A percentile compares a stretch with the other conserved stretches of the same genome.
Conservation (phyloP, 2,888 invertebrate species). For the Pollenia griseotomentosa region DNA sequence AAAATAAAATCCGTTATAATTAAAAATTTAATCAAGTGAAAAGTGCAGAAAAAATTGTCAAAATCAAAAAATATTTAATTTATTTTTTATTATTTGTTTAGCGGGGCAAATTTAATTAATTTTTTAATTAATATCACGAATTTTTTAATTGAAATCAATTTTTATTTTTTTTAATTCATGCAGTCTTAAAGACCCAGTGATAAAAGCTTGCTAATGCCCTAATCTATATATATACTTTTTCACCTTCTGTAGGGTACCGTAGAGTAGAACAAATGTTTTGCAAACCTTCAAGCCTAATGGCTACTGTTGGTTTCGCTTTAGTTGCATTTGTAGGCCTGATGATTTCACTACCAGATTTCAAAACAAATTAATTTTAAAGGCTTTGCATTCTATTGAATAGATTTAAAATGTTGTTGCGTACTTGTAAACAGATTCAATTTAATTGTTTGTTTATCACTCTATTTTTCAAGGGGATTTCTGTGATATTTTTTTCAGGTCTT, state of each 20-base stretch:
- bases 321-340: not conserved
- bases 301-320: conserved; percentile 47
- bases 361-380: conserved; percentile 55
- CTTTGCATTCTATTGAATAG: conserved; percentile 1
- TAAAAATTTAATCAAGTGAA: too few relatives aligned
- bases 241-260: conserved; percentile 3
- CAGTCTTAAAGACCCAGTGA: too few relatives aligned
- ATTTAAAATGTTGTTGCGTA: conserved; percentile 33
- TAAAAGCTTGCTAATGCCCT: not conserved
- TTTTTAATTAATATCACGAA: too few relatives aligned
- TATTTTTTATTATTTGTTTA: too few relatives aligned
- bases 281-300: conserved; percentile 55
- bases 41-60: too few relatives aligned
- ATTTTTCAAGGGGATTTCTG: conserved; percentile 18
- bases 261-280: conserved; percentile 4
- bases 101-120: too few relatives aligned
- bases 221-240: too few relatives aligned
- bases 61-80: too few relatives aligned
- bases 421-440: conserved; percentile 65
- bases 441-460: conserved; percentile 67
- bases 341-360: conserved; percentile 26
- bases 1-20: too few relatives aligned
- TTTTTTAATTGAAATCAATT: too few relatives aligned
- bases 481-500: too few relatives aligned
- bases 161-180: too few relatives aligned